Conservation (phyloP, 2,888 invertebrate genomes). For the Cremastinae sp. region DNA sequence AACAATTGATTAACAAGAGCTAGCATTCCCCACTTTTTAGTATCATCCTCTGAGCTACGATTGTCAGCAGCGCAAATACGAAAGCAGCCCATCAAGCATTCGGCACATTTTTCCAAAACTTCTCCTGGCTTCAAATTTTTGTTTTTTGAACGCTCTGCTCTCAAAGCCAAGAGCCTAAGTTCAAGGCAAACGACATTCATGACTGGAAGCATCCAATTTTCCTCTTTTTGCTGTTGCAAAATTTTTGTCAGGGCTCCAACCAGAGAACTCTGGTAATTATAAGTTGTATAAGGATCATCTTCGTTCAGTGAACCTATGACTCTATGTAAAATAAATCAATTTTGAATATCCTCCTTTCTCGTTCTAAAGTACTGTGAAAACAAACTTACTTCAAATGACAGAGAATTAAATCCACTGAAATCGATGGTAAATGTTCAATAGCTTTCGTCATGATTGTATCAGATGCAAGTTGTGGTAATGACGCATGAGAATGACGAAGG, state of each 20-base stretch:
- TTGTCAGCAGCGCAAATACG: constrained; percentile 97
- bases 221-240: constrained; percentile 93
- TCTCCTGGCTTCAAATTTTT: constrained; percentile 84
- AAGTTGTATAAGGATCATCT: constrained; percentile 84
- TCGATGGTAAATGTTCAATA: constrained; percentile 72
- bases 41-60: constrained; percentile 92
- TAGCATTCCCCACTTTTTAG: constrained; percentile 98
- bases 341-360: too few relatives aligned
- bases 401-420: constrained; percentile 75
- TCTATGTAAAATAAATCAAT: constrained; percentile 74
- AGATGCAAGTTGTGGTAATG: constrained; percentile 70
- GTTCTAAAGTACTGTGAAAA: background rate
- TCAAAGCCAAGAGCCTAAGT: constrained; percentile 90
- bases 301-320: constrained; percentile 81
- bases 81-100: constrained; percentile 95
- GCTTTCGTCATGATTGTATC: constrained; percentile 73
- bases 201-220: constrained; percentile 97
- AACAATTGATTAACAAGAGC: constrained; percentile 98
- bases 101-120: constrained; percentile 95
- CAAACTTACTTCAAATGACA: constrained; percentile 75
- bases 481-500: constrained; percentile 70
- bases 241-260: constrained; percentile 90
- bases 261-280: constrained; percentile 88
- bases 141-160: constrained; percentile 85
- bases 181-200: constrained; percentile 95